Evolutionary conservation across 2,797 vertebrate genomes (phyloP).

Genomic region (Sebastes aleutianus): DNA sequence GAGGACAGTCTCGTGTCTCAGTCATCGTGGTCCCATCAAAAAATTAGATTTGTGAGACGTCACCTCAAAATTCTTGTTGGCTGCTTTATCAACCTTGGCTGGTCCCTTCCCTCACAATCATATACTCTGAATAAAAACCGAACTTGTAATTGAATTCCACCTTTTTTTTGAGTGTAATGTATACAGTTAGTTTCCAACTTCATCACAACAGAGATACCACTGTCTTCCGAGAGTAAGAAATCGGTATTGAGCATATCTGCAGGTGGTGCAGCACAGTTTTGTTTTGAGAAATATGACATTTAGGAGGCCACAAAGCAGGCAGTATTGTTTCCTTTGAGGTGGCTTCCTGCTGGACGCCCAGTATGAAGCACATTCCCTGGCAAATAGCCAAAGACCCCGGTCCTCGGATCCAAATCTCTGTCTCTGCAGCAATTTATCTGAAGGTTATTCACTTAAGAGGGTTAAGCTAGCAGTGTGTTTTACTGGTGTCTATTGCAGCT

Average conservation of each 20-base stretch:
- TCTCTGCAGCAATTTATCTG: conserved; percentile 12
- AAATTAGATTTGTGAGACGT: not conserved
- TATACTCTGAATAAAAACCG: not conserved
- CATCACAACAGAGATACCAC: not conserved
- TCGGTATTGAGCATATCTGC: not conserved
- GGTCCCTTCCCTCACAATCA: not conserved
- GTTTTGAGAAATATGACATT: not conserved
- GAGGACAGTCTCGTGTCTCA: not conserved
- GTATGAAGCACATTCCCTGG: conserved; percentile 45
- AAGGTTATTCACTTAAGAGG: not conserved
- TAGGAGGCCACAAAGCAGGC: not conserved
- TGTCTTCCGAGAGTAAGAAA: not conserved
- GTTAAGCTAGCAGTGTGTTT: not conserved
- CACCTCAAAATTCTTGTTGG: not conserved
- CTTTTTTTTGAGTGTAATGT: not conserved
- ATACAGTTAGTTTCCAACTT: no score
- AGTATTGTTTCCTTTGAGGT: conserved; percentile 26
- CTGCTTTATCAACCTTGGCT: not conserved
- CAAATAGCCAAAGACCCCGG: conserved; percentile 6
- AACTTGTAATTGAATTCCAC: not conserved
- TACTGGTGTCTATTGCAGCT: not conserved
- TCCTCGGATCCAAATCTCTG: not conserved
- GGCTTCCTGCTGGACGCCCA: conserved; percentile 27
- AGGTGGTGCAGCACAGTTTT: not conserved
- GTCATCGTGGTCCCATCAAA: not conserved